Evolutionary conservation across 2,113 vertebrate species (phyloP), one percentile per base, ranked within the genome.

Genomic region (Lycaon pictus): DNA sequence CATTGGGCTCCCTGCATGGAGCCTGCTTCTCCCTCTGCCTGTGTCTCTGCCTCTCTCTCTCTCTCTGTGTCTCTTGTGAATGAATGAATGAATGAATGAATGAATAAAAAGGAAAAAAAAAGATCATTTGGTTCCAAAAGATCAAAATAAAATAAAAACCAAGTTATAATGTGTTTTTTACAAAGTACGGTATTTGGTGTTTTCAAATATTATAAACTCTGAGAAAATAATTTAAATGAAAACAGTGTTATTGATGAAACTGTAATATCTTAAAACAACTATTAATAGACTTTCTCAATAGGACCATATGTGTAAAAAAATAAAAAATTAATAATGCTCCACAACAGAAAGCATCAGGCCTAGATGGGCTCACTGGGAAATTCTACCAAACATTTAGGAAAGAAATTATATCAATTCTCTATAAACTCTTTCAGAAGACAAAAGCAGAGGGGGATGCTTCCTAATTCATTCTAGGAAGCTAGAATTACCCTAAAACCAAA

Each of bases 71-170:
- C 43, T 43, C 43, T 43, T 1, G 43, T 43, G 43, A 43, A 43
- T 43, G 43, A 43, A 43, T 43, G 43, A 43, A 43, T 43, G 43
- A 43, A 43, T 43, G 43, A 43, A 43, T 43, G 43, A 43, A 43
- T 43, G 43, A 43, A 43, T 43, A 43, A 43, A 43, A 43, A 43
- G 43, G 43, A 7, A 7, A 43, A 43, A 43, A 43, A 43, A 43
- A 76, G 29, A 65, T 72, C 29, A 86, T 56, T 27, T 71, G 19
- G 93, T 84, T 72, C 43, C 71, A 71, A 90, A 89, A 63, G 71
- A 62, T 71, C 11, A 93, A 93, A 77, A 93, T 88, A 93, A 88
- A 83, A 93, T 74, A 93, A 88, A 96, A 96, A 85, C 35, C 62
- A 63, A 55, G 63, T 56, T 90, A 71, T 71, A 93, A 69, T 37